Percentiles rank a stretch among this genome's conserved stretches.
phyloP scores from a whole-genome alignment of 2,797 vertebrate species.

The Arremon brunneinucha region DNA sequence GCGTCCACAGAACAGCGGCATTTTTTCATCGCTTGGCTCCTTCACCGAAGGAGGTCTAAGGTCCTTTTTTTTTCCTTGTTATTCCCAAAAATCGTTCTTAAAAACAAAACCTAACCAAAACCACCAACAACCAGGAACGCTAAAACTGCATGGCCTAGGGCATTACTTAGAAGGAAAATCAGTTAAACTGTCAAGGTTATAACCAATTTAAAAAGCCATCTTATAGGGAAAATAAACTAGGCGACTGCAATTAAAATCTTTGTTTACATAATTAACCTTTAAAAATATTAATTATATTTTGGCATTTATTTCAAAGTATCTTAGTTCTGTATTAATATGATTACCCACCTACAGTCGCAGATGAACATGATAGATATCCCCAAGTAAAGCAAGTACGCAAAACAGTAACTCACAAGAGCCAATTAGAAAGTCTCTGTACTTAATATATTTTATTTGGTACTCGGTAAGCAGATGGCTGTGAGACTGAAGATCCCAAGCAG shows the following conservation, averaged over 20 bases:
- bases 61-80: neutral
- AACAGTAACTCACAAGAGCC: neutral
- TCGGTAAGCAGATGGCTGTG: accelerated
- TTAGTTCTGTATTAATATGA: neutral
- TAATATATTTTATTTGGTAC: neutral
- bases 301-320: neutral
- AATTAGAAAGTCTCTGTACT: neutral
- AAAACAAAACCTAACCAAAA: neutral
- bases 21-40: neutral
- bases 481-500: neutral
- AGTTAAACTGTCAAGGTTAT: neutral
- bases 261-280: neutral
- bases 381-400: neutral
- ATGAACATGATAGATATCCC: neutral
- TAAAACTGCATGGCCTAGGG: neutral
- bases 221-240: neutral
- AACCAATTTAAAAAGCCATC: neutral
- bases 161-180: neutral
- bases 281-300: neutral
- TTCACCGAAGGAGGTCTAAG: neutral
- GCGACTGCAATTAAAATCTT: neutral
- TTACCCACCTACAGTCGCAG: neutral
- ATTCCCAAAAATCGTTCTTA: neutral
- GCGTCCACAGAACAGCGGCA: neutral
- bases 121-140: neutral